Conservation (phyloP, 2,888 invertebrate genomes). For the Tortrix viridana region DNA sequence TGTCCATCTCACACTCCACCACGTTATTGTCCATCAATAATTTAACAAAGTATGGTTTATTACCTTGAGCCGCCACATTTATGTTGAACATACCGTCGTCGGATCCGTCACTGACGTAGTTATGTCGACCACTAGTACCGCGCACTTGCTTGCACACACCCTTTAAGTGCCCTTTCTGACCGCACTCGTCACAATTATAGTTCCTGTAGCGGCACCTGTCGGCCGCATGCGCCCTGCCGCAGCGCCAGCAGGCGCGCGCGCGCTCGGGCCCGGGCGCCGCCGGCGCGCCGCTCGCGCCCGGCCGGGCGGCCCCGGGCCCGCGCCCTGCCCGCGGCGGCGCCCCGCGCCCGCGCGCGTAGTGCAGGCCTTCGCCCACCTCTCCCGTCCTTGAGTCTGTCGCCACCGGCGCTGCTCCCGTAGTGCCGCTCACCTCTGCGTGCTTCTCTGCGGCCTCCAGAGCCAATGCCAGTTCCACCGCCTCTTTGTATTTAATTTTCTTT, state of each 20-base stretch:
- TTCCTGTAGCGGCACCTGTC: slow-evolving; percentile 42
- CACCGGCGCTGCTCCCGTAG: neutral
- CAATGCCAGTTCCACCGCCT: neutral
- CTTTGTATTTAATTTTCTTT: slow-evolving; percentile 18
- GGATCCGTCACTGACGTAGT: neutral
- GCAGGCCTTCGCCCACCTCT: neutral
- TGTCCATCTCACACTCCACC: slow-evolving; percentile 38
- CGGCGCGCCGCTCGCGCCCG: neutral
- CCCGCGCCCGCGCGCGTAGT: neutral
- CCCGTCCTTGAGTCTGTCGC: neutral
- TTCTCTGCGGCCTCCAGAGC: no score
- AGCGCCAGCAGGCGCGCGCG: neutral
- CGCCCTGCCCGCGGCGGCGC: no score
- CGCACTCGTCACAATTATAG: slow-evolving; percentile 46
- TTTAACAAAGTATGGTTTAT: slow-evolving; percentile 35
- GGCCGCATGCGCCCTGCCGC: slow-evolving; percentile 42
- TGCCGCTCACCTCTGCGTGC: neutral
- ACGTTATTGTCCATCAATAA: slow-evolving; percentile 24
- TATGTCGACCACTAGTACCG: neutral
- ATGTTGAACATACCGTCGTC: slow-evolving; percentile 26
- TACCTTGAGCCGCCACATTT: neutral
- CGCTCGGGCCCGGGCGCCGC: no score
- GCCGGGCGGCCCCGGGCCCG: no score
- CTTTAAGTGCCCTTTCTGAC: slow-evolving; percentile 42
- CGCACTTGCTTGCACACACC: slow-evolving; percentile 41